Conservation (phyloP, 1,140 invertebrate species). For the Wasmannia auropunctata region DNA sequence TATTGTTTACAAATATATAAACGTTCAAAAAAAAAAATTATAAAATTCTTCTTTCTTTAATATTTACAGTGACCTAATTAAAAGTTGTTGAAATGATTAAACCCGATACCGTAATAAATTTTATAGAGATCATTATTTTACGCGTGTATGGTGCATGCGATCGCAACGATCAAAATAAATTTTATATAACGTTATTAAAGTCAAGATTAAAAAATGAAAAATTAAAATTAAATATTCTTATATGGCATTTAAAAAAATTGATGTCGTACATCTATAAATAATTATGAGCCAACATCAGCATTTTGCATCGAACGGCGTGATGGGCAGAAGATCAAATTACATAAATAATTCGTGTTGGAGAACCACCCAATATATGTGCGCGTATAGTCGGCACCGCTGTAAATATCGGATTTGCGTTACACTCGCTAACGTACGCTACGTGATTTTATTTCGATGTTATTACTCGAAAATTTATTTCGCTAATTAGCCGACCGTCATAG, state of each 20-base stretch:
- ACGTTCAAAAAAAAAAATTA: background rate
- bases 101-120: background rate
- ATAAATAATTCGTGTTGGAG: constrained; percentile 18
- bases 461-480: constrained; percentile 46
- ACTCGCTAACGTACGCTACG: background rate
- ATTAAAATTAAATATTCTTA: background rate
- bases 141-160: too few relatives aligned
- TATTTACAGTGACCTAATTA: background rate
- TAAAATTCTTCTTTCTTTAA: background rate
- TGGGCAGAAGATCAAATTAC: background rate
- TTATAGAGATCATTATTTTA: background rate
- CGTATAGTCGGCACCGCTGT: background rate
- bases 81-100: background rate
- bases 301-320: background rate
- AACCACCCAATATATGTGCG: background rate
- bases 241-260: background rate
- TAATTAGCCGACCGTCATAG: constrained; percentile 42
- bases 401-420: constrained; percentile 25
- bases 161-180: background rate
- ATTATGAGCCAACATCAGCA: background rate
- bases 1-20: background rate
- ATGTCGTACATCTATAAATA: constrained; percentile 7
- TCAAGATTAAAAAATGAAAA: background rate
- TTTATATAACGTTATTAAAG: background rate
- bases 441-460: constrained; percentile 49